These are phyloP conservation scores for Lasioglossum baleicum DNA, from an alignment of 1,140 invertebrate species.

Conservation along the genomic window DNA sequence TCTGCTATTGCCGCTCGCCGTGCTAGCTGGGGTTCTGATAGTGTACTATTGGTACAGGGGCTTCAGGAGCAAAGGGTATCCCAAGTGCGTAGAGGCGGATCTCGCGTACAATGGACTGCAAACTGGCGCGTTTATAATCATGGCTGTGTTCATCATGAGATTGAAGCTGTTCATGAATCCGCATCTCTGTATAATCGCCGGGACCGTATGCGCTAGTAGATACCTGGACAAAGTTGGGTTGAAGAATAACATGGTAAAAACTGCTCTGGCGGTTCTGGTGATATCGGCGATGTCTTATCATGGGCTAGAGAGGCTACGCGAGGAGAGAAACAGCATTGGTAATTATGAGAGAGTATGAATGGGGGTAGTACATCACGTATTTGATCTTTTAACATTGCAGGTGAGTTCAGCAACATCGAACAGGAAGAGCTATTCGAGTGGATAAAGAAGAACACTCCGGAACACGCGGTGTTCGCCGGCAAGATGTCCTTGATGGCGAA, in stretches of 20 bases:
- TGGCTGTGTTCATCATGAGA: slow-evolving; percentile 91
- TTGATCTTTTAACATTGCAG: slow-evolving; percentile 69
- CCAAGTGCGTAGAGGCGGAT: slow-evolving; percentile 80
- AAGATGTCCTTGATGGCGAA: slow-evolving; percentile 92
- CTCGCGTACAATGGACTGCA: slow-evolving; percentile 87
- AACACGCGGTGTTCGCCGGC: slow-evolving; percentile 87
- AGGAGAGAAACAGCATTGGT: slow-evolving; percentile 73
- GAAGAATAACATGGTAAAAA: slow-evolving; percentile 61
- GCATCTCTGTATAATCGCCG: slow-evolving; percentile 87
- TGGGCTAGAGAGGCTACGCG: slow-evolving; percentile 67
- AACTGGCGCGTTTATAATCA: slow-evolving; percentile 84
- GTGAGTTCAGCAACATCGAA: slow-evolving; percentile 86
- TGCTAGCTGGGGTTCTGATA: slow-evolving; percentile 77
- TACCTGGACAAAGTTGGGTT: slow-evolving; percentile 75
- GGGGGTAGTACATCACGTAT: no score
- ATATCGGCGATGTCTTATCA: slow-evolving; percentile 73
- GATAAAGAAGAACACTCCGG: slow-evolving; percentile 83
- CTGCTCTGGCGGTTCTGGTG: slow-evolving; percentile 65
- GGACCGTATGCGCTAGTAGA: slow-evolving; percentile 80
- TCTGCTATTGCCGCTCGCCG: slow-evolving; percentile 81
- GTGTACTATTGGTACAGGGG: slow-evolving; percentile 76
- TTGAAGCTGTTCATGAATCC: slow-evolving; percentile 91
- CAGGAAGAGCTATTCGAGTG: slow-evolving; percentile 89
- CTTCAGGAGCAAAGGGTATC: slow-evolving; percentile 61
- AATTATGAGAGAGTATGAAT: background rate